Evolutionary conservation across 1,140 invertebrate genomes (phyloP), one percentile per base, ranked within the genome.

Genomic region (Myzus persicae): DNA sequence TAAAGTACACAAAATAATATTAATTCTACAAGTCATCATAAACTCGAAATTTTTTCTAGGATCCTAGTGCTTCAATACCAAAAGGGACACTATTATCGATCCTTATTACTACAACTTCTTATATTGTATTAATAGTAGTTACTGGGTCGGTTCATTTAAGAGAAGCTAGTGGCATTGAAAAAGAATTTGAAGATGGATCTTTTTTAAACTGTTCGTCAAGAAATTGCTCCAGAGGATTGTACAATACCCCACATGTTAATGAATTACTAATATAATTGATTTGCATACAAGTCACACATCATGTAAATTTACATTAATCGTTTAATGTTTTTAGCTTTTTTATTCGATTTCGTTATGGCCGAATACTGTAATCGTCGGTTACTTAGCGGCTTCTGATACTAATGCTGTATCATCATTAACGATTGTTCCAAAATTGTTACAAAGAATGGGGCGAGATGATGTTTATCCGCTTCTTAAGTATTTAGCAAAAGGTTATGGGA

Each of bases 401-500:
- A 99, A 99, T 6, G 99, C 99, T 3, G 96, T 99, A 8, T 99
- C 99, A 1, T 99, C 99, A 96, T 96, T 99, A 36, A 96, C 99
- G 40, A 99, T 98, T 26, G 99, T 99, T 1, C 99, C 99, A 0
- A 96, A 97, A 85, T 95, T 98, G 22, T 97, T 98, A 81, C 98
- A 99, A 95, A 98, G 99, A 14, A 96, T 99, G 22, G 99, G 98
- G 94, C 97, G 98, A 93, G 99, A 99, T 95, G 96, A 97, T 94
- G 97, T 99, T 94, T 99, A 99, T 95, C 99, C 99, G 0, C 97
- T 98, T 24, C 96, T 99, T 89, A 97, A 98, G 82, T 97, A 97
- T 95, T 99, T 99, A 95, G 98, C 98, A 76, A 98, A 99, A 95
- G 98, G 98, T 1, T 99, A 98, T 95, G 98, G 99, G 36, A 98